Evolutionary conservation across 2,797 vertebrate genomes (phyloP).

Genomic region (Denticeps clupeoides): DNA sequence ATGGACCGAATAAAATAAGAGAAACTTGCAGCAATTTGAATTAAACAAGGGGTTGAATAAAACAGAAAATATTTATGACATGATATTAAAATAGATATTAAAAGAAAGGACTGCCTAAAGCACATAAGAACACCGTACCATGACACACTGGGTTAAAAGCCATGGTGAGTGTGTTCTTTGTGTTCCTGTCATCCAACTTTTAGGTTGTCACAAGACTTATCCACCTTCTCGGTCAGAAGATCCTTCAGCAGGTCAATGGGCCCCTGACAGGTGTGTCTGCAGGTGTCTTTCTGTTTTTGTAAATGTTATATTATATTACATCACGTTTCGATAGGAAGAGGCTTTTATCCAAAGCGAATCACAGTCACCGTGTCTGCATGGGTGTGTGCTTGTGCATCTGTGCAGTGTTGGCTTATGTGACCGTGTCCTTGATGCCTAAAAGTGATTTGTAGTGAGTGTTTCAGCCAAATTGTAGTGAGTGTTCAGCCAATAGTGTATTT

Average conservation of each 20-base stretch:
- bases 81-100: too few relatives aligned
- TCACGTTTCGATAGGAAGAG: background rate
- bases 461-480: too few relatives aligned
- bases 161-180: background rate
- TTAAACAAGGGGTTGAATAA: too few relatives aligned
- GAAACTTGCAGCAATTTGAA: too few relatives aligned
- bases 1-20: too few relatives aligned
- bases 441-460: too few relatives aligned
- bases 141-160: too few relatives aligned
- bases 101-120: too few relatives aligned
- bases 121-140: too few relatives aligned
- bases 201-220: conserved; percentile 92
- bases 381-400: background rate
- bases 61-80: too few relatives aligned
- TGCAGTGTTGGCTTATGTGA: background rate
- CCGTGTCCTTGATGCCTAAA: background rate
- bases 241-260: conserved; percentile 82
- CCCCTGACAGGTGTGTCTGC: conserved; percentile 56
- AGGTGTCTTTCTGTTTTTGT: conserved; percentile 4
- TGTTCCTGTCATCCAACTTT: conserved; percentile 7
- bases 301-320: background rate
- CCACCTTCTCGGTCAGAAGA: conserved; percentile 87
- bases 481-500: too few relatives aligned
- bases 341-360: background rate
- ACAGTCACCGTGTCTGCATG: background rate